Conservation (phyloP, 2,797 vertebrate species). For the Melanotaenia trifasciata region DNA sequence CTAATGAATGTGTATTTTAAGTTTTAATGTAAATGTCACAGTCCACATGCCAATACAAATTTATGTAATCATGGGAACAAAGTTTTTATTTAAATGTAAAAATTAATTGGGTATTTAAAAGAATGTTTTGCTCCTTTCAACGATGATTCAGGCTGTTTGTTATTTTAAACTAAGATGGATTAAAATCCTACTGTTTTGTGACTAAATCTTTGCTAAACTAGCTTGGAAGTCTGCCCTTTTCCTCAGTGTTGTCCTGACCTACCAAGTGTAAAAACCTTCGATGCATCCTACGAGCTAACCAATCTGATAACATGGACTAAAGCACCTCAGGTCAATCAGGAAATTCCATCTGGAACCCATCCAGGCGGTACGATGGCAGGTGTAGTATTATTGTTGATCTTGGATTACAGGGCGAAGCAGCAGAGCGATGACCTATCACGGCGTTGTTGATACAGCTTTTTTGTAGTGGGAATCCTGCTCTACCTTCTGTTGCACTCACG, state of each 20-base stretch:
- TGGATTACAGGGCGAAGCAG: conserved; percentile 58
- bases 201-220: conserved; percentile 35
- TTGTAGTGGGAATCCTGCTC: conserved; percentile 24
- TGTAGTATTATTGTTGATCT: conserved; percentile 57
- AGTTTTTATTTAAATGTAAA: not conserved
- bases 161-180: not conserved
- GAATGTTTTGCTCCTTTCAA: not conserved
- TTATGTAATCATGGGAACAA: not conserved
- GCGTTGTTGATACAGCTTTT: conserved; percentile 67
- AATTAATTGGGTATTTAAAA: too few species aligned
- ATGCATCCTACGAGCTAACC: not conserved
- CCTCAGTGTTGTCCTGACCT: conserved; percentile 6
- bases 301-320: conserved; percentile 57
- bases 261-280: not conserved
- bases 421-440: conserved; percentile 55
- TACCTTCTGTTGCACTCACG: conserved; percentile 31
- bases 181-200: conserved; percentile 9
- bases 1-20: not conserved
- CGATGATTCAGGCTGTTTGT: not conserved
- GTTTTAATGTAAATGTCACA: not conserved
- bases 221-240: conserved; percentile 32
- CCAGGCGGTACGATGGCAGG: conserved; percentile 37
- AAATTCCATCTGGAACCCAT: conserved; percentile 56
- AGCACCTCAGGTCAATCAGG: conserved; percentile 60
- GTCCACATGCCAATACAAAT: rapidly evolving